These are phyloP conservation scores for Echinops telfairi DNA, from an alignment of 2,113 vertebrate species.

Conservation along the genomic window DNA sequence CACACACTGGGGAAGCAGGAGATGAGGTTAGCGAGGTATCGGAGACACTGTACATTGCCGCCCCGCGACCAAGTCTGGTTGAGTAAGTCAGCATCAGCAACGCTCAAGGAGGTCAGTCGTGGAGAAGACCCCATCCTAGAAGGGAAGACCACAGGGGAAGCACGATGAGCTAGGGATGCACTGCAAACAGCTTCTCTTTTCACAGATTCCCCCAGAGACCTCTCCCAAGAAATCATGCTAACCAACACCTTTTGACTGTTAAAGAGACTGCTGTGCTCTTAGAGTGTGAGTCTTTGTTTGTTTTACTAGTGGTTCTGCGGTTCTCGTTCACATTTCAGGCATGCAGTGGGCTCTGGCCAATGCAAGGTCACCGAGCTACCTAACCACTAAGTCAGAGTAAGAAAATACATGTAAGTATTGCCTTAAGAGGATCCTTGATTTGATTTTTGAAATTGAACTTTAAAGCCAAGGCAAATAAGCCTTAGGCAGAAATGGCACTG, in stretches of 20 bases:
- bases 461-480: constrained; percentile 29
- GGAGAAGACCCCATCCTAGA: constrained; percentile 59
- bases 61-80: constrained; percentile 81
- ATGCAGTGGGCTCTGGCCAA: neutral
- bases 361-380: neutral
- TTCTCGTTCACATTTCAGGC: neutral
- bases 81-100: constrained; percentile 78
- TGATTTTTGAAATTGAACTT: constrained; percentile 28
- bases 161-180: neutral
- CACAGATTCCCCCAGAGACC: neutral
- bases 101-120: constrained; percentile 77
- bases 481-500: constrained; percentile 2
- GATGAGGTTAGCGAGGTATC: constrained; percentile 79
- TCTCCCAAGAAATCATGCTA: neutral
- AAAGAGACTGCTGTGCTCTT: neutral
- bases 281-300: neutral
- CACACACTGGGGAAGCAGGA: constrained; percentile 85
- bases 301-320: neutral
- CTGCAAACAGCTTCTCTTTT: neutral
- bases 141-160: neutral
- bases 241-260: neutral
- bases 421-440: constrained; percentile 10
- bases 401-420: neutral
- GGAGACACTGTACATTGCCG: constrained; percentile 72
- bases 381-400: neutral